phyloP scores from a whole-genome alignment of 2,888 invertebrate species.

The Lobophora halterata region DNA sequence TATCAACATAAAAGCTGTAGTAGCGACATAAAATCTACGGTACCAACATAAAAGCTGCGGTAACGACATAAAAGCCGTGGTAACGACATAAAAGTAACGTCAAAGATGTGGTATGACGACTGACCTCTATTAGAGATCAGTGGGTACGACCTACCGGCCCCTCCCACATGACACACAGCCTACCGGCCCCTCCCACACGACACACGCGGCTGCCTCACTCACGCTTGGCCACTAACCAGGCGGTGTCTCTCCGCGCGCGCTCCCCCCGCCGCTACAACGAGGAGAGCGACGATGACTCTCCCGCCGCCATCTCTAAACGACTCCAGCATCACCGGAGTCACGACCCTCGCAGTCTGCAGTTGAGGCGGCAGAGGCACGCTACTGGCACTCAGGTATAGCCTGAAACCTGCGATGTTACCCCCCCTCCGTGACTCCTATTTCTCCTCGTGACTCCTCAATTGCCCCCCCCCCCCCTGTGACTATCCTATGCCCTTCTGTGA shows the following conservation, averaged over 20 bases:
- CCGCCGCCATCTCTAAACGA: constrained; percentile 71
- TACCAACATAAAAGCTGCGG: too few relatives aligned
- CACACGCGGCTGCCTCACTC: too few relatives aligned
- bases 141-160: too few relatives aligned
- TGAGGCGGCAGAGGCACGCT: constrained; percentile 27
- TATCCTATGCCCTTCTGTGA: too few relatives aligned
- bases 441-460: not conserved
- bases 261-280: constrained; percentile 81
- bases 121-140: not conserved
- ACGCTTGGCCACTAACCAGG: not conserved
- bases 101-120: too few relatives aligned
- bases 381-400: constrained; percentile 20
- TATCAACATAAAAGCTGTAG: too few relatives aligned
- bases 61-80: too few relatives aligned
- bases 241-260: constrained; percentile 55
- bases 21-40: too few relatives aligned
- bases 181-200: too few relatives aligned
- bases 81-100: too few relatives aligned
- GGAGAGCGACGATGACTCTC: constrained; percentile 78
- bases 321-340: constrained; percentile 46
- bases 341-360: constrained; percentile 31
- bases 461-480: too few relatives aligned
- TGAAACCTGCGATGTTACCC: not conserved
- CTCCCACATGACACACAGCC: too few relatives aligned
- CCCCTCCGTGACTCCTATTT: not conserved